Evolutionary conservation across 2,113 vertebrate species (phyloP).

Genomic region (Cheilinus undulatus): DNA sequence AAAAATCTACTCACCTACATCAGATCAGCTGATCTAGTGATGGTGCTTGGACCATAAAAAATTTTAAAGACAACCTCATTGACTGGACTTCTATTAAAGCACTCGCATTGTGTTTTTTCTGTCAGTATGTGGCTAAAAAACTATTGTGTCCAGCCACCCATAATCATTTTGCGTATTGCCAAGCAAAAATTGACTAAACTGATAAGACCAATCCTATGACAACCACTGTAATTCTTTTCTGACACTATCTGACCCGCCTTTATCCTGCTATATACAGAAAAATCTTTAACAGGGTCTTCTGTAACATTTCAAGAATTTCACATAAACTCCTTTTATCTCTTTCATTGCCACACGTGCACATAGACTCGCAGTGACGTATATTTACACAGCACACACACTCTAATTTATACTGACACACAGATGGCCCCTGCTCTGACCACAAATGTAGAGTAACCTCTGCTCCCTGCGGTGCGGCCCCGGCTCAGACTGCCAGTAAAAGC

Average conservation of each 20-base stretch:
- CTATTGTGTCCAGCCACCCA: not conserved
- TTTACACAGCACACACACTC: constrained; percentile 46
- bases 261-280: not conserved
- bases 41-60: not conserved
- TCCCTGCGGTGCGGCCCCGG: constrained; percentile 79
- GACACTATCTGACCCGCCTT: not conserved
- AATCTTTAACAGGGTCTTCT: not conserved
- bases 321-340: constrained; percentile 27
- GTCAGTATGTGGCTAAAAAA: not conserved
- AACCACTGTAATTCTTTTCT: not conserved
- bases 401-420: constrained; percentile 81
- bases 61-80: not conserved
- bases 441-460: constrained; percentile 82
- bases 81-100: not conserved
- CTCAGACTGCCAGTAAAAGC: constrained; percentile 84
- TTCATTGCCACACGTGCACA: constrained; percentile 44
- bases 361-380: constrained; percentile 33
- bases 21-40: not conserved
- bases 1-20: not conserved
- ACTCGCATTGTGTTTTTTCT: not conserved
- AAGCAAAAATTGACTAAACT: not conserved
- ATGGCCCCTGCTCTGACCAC: constrained; percentile 81
- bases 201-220: no score
- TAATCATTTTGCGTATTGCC: not conserved
- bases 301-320: not conserved